These are phyloP conservation scores for Oppia nitens DNA, from an alignment of 1,140 invertebrate genomes.

Conservation along the genomic window DNA sequence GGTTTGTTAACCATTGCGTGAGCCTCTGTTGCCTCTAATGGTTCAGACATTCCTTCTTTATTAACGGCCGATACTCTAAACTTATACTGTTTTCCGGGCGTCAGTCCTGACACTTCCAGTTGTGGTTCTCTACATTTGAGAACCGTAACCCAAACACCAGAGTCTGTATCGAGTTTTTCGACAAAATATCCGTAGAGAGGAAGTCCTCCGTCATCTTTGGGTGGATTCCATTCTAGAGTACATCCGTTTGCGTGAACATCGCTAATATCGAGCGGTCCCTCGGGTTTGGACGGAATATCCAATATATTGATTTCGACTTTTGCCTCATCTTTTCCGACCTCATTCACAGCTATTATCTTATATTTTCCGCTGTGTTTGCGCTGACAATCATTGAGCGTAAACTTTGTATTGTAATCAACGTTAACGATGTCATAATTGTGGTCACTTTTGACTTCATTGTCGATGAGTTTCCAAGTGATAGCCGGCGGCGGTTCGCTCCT, in stretches of 20 bases:
- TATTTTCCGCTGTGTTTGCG: slow-evolving; percentile 81
- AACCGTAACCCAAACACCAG: slow-evolving; percentile 64
- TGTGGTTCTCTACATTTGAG: slow-evolving; percentile 78
- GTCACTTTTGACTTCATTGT: slow-evolving; percentile 45
- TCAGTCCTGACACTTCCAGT: slow-evolving; percentile 60
- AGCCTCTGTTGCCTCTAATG: slow-evolving; percentile 76
- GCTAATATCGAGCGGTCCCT: slow-evolving; percentile 44
- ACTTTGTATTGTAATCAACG: slow-evolving; percentile 61
- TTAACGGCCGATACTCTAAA: slow-evolving; percentile 96
- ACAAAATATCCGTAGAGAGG: slow-evolving; percentile 86
- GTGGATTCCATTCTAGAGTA: slow-evolving; percentile 80
- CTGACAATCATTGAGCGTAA: slow-evolving; percentile 41
- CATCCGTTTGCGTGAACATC: slow-evolving; percentile 88
- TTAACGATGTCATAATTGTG: slow-evolving; percentile 35
- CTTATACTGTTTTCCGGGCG: slow-evolving; percentile 86
- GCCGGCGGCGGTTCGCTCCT: slow-evolving; percentile 91
- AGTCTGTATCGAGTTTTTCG: slow-evolving; percentile 82
- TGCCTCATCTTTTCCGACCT: slow-evolving; percentile 69
- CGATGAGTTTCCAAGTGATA: slow-evolving; percentile 70
- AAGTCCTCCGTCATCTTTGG: slow-evolving; percentile 85
- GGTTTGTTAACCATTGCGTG: slow-evolving; percentile 70
- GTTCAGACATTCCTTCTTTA: slow-evolving; percentile 87
- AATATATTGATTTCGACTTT: slow-evolving; percentile 64
- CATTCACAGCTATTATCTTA: slow-evolving; percentile 69
- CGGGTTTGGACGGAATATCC: slow-evolving; percentile 24